Base-by-base conservation (phyloP, 2,113 vertebrate genomes). In the Atractosteus spatula region DNA sequence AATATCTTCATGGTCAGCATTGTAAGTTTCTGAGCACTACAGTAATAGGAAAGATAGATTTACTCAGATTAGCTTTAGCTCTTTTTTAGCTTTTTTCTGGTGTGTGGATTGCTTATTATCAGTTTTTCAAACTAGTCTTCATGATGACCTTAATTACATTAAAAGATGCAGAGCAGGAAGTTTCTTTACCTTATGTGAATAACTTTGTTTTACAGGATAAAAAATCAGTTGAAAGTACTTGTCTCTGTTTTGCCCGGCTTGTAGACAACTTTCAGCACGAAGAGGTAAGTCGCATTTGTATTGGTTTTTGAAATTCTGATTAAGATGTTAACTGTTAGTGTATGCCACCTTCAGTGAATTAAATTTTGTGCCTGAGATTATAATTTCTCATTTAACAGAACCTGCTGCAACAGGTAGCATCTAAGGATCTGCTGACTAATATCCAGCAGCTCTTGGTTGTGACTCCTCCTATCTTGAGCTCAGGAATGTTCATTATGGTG, bases 401-500 rank as follows among this genome's bases (percentile, higher is more conserved):
- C 87, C 92, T 99, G 78, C 91, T 99, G 64, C 97, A 99, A 88
- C 96, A 99, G 82, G 97, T 99, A 79, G 97, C 97, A 45, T 99
- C 96, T 41, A 94, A 95, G 80, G 97, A 99, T 81, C 92, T 99
- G 81, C 89, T 99, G 80, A 99, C 97, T 66, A 98, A 99, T 84
- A 97, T 99, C 81, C 97, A 99, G 86, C 97, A 99, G 78, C 93
- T 99, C 57, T 84, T 99, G 86, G 97, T 99, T 1, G 96, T 99
- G 76, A 99, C 97, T 2, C 97, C 97, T 72, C 97, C 97, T 3
- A 94, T 99, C 77, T 89, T 99, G 84, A 99, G 97, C 90, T 98
- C 97, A 44, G 97, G 97, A 81, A 99, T 99, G 97, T 99, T 99
- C 86, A 99, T 99, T 83, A 99, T 99, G 97, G 97, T 99, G 76